These are phyloP conservation scores for Lycaena phlaeas DNA, from an alignment of 2,888 invertebrate species.

Conservation along the genomic window DNA sequence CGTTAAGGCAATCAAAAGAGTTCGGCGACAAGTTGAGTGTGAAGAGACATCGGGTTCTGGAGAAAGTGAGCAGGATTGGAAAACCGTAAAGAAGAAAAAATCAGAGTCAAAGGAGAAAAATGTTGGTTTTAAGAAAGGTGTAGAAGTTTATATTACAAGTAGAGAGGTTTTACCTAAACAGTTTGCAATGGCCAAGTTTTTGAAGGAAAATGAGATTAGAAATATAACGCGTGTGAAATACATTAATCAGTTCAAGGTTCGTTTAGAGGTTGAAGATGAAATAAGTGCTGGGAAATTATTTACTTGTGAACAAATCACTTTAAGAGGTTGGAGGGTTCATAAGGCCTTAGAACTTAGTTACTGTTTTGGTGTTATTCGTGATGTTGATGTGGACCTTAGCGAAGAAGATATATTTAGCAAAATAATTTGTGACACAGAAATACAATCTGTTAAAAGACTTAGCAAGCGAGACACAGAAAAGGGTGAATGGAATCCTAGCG, in stretches of 20 bases:
- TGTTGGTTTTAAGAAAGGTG: too few relatives aligned
- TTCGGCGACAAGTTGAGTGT: too few relatives aligned
- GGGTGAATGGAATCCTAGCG: conserved; percentile 6
- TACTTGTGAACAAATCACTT: conserved; percentile 7
- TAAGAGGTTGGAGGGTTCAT: conserved; percentile 14
- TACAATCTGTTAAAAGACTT: conserved; percentile 15
- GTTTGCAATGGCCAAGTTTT: conserved; percentile 18
- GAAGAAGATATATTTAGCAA: conserved; percentile 17
- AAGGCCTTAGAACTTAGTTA: conserved; percentile 12
- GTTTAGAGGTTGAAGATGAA: conserved; percentile 13
- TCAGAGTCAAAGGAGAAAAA: too few relatives aligned
- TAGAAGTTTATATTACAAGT: conserved; percentile 6
- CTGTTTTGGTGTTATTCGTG: conserved; percentile 21
- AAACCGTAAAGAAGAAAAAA: too few relatives aligned
- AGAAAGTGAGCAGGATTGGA: too few relatives aligned
- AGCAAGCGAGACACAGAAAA: conserved; percentile 10
- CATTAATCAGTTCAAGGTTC: conserved; percentile 12
- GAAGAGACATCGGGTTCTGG: too few relatives aligned
- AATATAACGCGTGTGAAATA: conserved; percentile 19
- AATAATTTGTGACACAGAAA: conserved; percentile 7
- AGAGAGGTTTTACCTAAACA: conserved; percentile 17
- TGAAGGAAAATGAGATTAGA: conserved; percentile 9
- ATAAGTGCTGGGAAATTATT: conserved; percentile 12
- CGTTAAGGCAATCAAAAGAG: too few relatives aligned
- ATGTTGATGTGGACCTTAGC: conserved; percentile 19